These are phyloP conservation scores for Panagrolaimus sp. DNA, from an alignment of 1,140 invertebrate species.

Conservation along the genomic window DNA sequence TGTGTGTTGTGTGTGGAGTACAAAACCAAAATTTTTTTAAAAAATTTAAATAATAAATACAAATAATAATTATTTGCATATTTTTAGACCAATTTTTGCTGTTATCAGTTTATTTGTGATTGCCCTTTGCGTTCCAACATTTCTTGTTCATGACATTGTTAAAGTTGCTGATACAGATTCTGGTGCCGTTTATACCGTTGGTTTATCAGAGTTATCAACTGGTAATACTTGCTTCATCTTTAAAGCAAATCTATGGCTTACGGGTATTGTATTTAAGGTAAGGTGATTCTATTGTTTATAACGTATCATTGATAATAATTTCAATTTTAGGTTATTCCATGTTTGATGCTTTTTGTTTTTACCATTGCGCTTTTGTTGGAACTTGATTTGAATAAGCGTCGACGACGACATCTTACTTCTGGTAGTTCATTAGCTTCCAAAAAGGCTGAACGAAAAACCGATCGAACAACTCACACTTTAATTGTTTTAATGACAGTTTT, in stretches of 20 bases:
- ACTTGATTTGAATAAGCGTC: slow-evolving; percentile 30
- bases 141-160: slow-evolving; percentile 49
- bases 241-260: slow-evolving; percentile 49
- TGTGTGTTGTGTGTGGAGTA: too few species aligned
- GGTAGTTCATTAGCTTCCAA: slow-evolving; percentile 39
- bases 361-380: slow-evolving; percentile 40
- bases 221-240: slow-evolving; percentile 49
- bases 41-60: slow-evolving; percentile 6
- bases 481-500: slow-evolving; percentile 42
- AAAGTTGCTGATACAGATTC: slow-evolving; percentile 25
- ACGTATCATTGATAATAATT: too few species aligned
- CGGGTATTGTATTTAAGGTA: slow-evolving; percentile 48
- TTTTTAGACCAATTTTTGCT: slow-evolving; percentile 50
- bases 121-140: slow-evolving; percentile 46
- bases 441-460: slow-evolving; percentile 32
- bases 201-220: slow-evolving; percentile 44
- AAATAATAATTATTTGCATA: neutral
- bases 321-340: slow-evolving; percentile 37
- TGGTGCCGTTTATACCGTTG: slow-evolving; percentile 46
- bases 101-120: slow-evolving; percentile 34
- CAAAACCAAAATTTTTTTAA: neutral
- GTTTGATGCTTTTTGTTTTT: slow-evolving; percentile 39
- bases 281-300: too few species aligned
- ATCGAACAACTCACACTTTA: slow-evolving; percentile 46
- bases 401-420: slow-evolving; percentile 39